A percentile compares a stretch with the other conserved stretches of the same genome.
phyloP scores from a whole-genome alignment of 2,797 vertebrate genomes.

The Clamator glandarius region DNA sequence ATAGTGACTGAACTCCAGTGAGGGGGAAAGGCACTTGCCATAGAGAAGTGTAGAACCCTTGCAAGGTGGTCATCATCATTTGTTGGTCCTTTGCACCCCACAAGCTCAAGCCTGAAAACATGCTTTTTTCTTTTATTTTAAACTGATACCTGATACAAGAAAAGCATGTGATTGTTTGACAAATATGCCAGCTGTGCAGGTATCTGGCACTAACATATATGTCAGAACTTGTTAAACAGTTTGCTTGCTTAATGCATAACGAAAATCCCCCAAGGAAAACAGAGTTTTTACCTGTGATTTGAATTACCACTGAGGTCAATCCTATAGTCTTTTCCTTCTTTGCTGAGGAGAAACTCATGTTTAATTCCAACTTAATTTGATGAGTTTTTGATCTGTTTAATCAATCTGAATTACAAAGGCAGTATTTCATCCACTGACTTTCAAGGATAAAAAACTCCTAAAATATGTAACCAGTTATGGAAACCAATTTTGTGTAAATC shows the following conservation, averaged over 20 bases:
- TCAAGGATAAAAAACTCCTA: neutral
- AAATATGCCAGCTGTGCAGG: neutral
- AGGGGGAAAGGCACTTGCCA: rapidly evolving
- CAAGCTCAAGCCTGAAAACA: neutral
- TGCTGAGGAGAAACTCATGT: neutral
- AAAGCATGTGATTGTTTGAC: neutral
- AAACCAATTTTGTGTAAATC: neutral
- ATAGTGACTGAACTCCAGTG: neutral
- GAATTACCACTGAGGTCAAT: neutral
- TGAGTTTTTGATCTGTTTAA: neutral
- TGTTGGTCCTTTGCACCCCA: neutral
- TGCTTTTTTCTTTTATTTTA: neutral
- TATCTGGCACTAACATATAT: slow-evolving; percentile 23
- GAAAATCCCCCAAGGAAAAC: slow-evolving; percentile 10
- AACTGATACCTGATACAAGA: neutral
- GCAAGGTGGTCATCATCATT: neutral
- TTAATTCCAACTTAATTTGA: neutral
- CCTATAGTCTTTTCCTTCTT: neutral
- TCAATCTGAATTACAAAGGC: neutral
- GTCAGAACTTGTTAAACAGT: slow-evolving; percentile 43
- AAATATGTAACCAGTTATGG: neutral
- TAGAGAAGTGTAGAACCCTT: neutral
- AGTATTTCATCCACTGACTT: neutral
- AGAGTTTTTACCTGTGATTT: neutral
- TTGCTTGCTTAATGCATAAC: neutral